Evolutionary conservation across 53 echinoderm and acorn worm species (phyloP).

Genomic region (Mesocentrotus franciscanus): DNA sequence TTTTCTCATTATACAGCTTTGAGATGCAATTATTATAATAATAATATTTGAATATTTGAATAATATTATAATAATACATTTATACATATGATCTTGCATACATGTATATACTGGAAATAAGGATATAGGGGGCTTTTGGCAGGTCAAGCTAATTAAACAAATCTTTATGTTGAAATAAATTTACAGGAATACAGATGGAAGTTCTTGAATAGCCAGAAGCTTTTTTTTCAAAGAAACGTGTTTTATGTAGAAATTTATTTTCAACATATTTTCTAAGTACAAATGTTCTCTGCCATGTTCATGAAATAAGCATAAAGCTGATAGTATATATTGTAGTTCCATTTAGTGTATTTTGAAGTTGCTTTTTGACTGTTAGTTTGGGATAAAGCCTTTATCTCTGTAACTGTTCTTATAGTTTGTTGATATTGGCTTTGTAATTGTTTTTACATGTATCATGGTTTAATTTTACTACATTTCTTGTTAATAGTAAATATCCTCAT

Average conservation of each 20-base stretch:
- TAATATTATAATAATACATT: too few relatives aligned
- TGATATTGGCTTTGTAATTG: background rate
- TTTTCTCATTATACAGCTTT: too few relatives aligned
- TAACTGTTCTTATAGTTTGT: background rate
- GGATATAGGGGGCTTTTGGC: too few relatives aligned
- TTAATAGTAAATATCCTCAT: background rate
- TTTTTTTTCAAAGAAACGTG: background rate
- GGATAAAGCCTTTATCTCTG: background rate
- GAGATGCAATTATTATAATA: too few relatives aligned
- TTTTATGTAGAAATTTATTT: background rate
- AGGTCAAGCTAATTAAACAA: too few relatives aligned
- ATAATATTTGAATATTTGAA: too few relatives aligned
- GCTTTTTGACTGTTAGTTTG: background rate
- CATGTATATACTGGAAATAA: too few relatives aligned
- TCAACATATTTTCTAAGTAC: too few relatives aligned
- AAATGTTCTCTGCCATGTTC: background rate
- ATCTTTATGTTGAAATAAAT: background rate
- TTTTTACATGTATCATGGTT: background rate
- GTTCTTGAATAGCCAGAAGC: background rate
- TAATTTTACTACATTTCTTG: background rate
- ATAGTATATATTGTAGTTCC: background rate
- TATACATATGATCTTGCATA: too few relatives aligned
- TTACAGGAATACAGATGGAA: background rate
- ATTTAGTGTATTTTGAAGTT: background rate
- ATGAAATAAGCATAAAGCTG: background rate